phyloP scores from a whole-genome alignment of 2,797 vertebrate species.

The Enteromius treurensis region DNA sequence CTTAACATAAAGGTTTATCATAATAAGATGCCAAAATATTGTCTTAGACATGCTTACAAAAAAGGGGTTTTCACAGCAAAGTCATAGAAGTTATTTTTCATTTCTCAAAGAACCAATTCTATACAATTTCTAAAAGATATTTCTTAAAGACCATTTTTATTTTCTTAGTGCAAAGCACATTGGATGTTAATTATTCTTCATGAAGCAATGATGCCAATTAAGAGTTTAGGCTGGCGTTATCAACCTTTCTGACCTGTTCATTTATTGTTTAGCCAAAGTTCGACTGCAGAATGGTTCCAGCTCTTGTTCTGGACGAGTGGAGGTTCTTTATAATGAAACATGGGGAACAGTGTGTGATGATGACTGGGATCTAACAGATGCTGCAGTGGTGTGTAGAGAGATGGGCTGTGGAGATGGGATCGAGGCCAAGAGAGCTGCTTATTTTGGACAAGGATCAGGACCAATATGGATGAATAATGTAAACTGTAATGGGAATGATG shows the following conservation, averaged over 20 bases:
- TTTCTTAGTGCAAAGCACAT: too few relatives aligned
- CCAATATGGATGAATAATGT: conserved; percentile 31
- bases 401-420: conserved; percentile 61
- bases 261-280: conserved; percentile 1
- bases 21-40: neutral
- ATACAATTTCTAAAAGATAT: too few relatives aligned
- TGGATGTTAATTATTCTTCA: too few relatives aligned
- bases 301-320: conserved; percentile 38
- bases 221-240: too few relatives aligned
- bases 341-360: conserved; percentile 50
- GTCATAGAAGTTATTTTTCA: too few relatives aligned
- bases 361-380: conserved; percentile 61
- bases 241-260: neutral
- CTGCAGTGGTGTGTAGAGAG: conserved; percentile 54
- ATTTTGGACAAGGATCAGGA: conserved; percentile 20
- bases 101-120: too few relatives aligned
- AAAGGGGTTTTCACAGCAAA: too few relatives aligned
- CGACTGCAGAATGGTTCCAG: neutral
- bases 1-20: neutral
- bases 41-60: neutral
- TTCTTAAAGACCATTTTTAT: too few relatives aligned
- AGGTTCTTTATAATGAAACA: conserved; percentile 1
- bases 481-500: neutral
- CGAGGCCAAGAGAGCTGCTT: conserved; percentile 42
- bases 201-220: too few relatives aligned